phyloP scores from a whole-genome alignment of 2,888 invertebrate species.

The Graphium colonna region DNA sequence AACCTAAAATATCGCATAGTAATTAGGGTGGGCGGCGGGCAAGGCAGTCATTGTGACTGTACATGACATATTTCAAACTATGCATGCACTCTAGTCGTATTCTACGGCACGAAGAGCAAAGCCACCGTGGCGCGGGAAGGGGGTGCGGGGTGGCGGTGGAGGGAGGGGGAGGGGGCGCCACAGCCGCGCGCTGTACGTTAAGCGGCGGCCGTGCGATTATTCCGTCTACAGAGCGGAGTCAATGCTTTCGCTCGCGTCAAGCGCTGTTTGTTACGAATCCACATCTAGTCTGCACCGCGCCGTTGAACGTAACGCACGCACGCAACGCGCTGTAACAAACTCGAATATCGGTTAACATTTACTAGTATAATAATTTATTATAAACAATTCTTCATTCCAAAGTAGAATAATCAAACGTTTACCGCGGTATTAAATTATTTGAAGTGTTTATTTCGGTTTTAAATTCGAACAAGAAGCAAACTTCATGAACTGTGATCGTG shows the following conservation, averaged over 20 bases:
- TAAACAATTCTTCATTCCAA: conserved; percentile 44
- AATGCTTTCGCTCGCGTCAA: conserved; percentile 58
- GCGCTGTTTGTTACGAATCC: conserved; percentile 36
- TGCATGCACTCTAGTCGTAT: conserved; percentile 20
- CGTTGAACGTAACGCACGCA: conserved; percentile 53
- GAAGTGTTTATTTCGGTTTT: conserved; percentile 34
- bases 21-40: conserved; percentile 30
- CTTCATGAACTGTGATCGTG: conserved; percentile 67
- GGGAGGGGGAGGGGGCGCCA: conserved; percentile 35
- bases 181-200: conserved; percentile 40
- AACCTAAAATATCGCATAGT: conserved; percentile 24
- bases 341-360: conserved; percentile 47
- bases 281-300: conserved; percentile 65
- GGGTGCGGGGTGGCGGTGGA: conserved; percentile 28
- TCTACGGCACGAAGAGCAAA: conserved; percentile 31
- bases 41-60: conserved; percentile 26
- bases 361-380: conserved; percentile 36
- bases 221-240: conserved; percentile 68
- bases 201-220: conserved; percentile 58
- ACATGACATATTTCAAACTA: conserved; percentile 10
- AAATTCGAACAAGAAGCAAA: conserved; percentile 37
- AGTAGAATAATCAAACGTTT: conserved; percentile 35
- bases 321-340: conserved; percentile 38
- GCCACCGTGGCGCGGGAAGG: too few relatives aligned
- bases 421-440: conserved; percentile 6